Evolutionary conservation across 1,140 invertebrate species (phyloP), one percentile per base, ranked within the genome.

Genomic region (Tribolium castaneum): DNA sequence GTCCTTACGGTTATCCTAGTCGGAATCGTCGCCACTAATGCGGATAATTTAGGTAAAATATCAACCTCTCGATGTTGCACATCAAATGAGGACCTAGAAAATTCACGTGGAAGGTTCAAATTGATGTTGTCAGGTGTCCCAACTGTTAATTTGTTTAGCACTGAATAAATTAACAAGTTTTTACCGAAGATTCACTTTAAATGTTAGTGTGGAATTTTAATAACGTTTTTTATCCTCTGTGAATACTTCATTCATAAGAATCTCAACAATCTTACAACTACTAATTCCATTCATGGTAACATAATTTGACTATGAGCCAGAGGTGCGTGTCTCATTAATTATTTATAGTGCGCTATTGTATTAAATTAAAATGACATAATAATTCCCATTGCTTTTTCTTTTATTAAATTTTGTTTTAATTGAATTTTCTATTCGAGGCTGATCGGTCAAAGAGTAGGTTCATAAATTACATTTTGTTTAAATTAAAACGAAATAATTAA

Each of bases 21-120:
- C 35, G 71, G 76, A 59, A 56, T 56, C 30, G 34, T 78, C 49
- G 54, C 45, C 34, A 70, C 56, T 75, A 50, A 74, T 75, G 77
- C 77, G 49, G 77, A 78, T 75, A 78, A 78, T 78, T 78, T 78
- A 78, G 77, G 77, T 78, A 78, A 75, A 75, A 74, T 75, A 45
- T 75, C 50, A 30, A 12, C 59, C 10, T 66, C n/a, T 66, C 12
- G 34, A 35, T 66, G 59, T 66, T 66, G n/a, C 12, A 12, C 71
- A 73, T 73, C 71, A 73, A 52, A 34, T 66, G 22, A 66, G 52
- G 71, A 73, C 71, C 71, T 73, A 73, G 19, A 72, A 54, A 73
- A 54, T 52, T 73, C 34, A 73, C 71, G 71, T 51, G 71, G 71
- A 73, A 73, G 71, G 71, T 73, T 54, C 71, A 73, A 52, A 73